Evolutionary conservation across 2,113 vertebrate species (phyloP).

Genomic region (Pelecanus crispus): DNA sequence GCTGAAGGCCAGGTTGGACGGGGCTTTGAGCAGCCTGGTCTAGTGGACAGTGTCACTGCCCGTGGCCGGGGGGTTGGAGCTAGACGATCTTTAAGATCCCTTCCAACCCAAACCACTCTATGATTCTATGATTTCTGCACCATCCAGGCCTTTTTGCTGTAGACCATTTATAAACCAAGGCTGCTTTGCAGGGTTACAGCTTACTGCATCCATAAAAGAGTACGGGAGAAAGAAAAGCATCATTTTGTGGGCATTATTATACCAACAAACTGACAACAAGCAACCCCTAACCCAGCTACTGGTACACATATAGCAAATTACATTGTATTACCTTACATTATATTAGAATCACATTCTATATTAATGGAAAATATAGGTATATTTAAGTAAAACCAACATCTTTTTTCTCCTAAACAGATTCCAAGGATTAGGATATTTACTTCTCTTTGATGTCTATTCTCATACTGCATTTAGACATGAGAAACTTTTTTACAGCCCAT

Average conservation of each 20-base stretch:
- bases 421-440: not conserved
- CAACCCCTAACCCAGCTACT: not conserved
- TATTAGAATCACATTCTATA: not conserved
- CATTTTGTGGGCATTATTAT: not conserved
- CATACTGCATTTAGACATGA: not conserved
- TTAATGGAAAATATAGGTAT: not conserved
- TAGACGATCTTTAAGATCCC: no score
- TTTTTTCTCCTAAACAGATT: not conserved
- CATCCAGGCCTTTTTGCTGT: not conserved
- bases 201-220: not conserved
- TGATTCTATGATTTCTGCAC: not conserved
- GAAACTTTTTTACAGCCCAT: not conserved
- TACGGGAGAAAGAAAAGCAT: not conserved
- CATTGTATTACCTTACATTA: not conserved
- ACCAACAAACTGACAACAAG: not conserved
- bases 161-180: not conserved
- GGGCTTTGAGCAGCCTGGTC: no score
- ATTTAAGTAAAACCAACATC: not conserved
- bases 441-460: not conserved
- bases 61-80: no score
- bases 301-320: not conserved
- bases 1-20: no score
- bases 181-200: not conserved
- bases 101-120: no score
- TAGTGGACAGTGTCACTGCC: no score